Percentiles rank a stretch among this genome's conserved stretches.
phyloP scores from a whole-genome alignment of 1,140 invertebrate genomes.

The Potamilus streckersoni region DNA sequence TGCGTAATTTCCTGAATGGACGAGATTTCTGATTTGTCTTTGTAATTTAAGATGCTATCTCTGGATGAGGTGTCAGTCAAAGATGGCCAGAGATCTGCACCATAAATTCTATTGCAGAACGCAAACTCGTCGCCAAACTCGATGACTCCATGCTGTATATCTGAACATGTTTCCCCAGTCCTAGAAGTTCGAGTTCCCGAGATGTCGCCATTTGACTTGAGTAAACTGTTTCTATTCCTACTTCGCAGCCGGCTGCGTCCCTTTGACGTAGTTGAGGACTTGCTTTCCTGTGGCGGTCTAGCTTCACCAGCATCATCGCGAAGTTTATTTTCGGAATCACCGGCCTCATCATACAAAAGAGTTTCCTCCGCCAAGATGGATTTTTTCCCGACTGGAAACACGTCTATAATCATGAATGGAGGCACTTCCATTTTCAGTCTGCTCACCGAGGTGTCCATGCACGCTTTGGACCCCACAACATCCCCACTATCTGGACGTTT shows the following conservation, averaged over 20 bases:
- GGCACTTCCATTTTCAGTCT: no score
- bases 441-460: no score
- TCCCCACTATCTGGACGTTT: no score
- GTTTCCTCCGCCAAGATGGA: no score
- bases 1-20: not conserved
- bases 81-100: not conserved
- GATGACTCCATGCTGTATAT: not conserved
- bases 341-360: no score
- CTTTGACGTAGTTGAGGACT: not conserved
- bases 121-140: constrained; percentile 1
- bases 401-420: no score
- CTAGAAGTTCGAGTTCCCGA: not conserved
- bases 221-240: not conserved
- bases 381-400: no score
- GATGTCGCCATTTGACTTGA: not conserved
- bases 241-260: not conserved
- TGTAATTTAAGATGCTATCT: not conserved
- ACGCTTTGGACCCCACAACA: no score
- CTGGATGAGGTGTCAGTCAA: not conserved
- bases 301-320: not conserved
- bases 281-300: not conserved
- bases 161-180: not conserved
- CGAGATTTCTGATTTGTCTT: not conserved
- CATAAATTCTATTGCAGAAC: constrained; percentile 5
- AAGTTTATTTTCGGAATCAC: no score